Evolutionary conservation across 2,797 vertebrate genomes (phyloP).

Genomic region (Galago senegalensis): DNA sequence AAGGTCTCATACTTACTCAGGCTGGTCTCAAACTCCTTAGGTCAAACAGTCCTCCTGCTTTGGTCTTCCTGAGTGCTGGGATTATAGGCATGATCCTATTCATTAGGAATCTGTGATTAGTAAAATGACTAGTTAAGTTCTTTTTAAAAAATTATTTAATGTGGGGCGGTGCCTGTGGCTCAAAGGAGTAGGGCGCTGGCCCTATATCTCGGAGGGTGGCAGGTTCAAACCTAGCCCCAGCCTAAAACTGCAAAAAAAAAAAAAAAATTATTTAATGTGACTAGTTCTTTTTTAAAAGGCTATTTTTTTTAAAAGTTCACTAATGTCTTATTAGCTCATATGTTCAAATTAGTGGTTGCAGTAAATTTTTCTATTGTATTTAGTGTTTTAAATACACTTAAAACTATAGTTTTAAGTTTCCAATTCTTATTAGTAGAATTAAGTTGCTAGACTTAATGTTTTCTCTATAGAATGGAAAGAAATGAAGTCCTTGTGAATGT

Average conservation of each 20-base stretch:
- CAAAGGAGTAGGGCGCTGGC: too few species aligned
- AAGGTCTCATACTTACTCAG: too few species aligned
- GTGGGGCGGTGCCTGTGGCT: too few species aligned
- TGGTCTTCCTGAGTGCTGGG: too few species aligned
- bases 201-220: too few species aligned
- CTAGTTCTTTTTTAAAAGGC: conserved; percentile 16
- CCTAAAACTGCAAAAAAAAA: too few species aligned
- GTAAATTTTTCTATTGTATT: conserved; percentile 50
- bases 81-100: neutral
- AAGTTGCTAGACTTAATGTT: conserved; percentile 54
- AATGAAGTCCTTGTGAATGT: conserved; percentile 75
- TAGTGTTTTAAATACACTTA: neutral
- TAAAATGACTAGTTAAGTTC: conserved; percentile 36
- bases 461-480: conserved; percentile 36
- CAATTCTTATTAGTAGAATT: conserved; percentile 53
- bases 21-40: too few species aligned
- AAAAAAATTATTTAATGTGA: neutral
- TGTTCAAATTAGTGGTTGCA: conserved; percentile 56
- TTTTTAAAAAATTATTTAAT: conserved; percentile 7
- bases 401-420: conserved; percentile 51
- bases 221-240: too few species aligned
- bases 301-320: conserved; percentile 53
- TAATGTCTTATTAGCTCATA: conserved; percentile 45
- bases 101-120: neutral
- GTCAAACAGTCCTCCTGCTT: too few species aligned